These are phyloP conservation scores for Montipora capitata DNA, from an alignment of 92 coral and sea anemone genomes.

Conservation along the genomic window DNA sequence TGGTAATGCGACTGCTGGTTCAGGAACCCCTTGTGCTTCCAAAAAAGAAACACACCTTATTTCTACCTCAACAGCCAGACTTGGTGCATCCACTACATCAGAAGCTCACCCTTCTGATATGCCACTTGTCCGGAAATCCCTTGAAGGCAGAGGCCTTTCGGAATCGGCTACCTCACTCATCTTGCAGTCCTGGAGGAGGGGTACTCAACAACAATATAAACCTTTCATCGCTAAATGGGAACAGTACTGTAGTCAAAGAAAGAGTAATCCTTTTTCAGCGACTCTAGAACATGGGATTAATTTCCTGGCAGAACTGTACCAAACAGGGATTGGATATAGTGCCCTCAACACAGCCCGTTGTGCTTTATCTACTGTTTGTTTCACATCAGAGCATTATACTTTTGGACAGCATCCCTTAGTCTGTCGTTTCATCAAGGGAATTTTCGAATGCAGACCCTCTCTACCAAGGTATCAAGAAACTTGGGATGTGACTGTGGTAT, in stretches of 20 bases:
- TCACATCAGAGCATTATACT: conserved; percentile 6
- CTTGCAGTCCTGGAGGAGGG: conserved; percentile 42
- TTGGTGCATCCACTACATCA: conserved; percentile 48
- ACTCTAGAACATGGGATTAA: conserved; percentile 67
- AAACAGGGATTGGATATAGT: conserved; percentile 43
- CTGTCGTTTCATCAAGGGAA: conserved; percentile 22
- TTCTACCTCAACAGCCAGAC: conserved; percentile 66
- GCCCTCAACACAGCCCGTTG: conserved; percentile 64
- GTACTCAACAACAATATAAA: conserved; percentile 41
- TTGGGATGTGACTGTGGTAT: conserved; percentile 56
- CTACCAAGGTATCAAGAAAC: conserved; percentile 37
- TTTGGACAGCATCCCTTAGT: conserved; percentile 42
- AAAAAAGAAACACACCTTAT: conserved; percentile 18
- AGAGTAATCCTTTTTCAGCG: conserved; percentile 58
- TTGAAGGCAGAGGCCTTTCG: conserved; percentile 49
- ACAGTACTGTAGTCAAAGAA: conserved; percentile 62
- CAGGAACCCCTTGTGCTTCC: conserved; percentile 56
- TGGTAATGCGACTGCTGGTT: conserved; percentile 55
- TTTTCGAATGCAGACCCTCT: conserved; percentile 36
- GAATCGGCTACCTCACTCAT: conserved; percentile 42
- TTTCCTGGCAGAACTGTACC: conserved; percentile 41
- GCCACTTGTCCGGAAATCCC: conserved; percentile 64
- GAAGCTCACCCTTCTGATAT: conserved; percentile 55
- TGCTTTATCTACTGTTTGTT: not conserved
- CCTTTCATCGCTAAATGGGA: conserved; percentile 51